Percentiles rank a stretch among this genome's conserved stretches.
phyloP scores from a whole-genome alignment of 1,140 invertebrate species.

The Scaptomyza pallida region DNA sequence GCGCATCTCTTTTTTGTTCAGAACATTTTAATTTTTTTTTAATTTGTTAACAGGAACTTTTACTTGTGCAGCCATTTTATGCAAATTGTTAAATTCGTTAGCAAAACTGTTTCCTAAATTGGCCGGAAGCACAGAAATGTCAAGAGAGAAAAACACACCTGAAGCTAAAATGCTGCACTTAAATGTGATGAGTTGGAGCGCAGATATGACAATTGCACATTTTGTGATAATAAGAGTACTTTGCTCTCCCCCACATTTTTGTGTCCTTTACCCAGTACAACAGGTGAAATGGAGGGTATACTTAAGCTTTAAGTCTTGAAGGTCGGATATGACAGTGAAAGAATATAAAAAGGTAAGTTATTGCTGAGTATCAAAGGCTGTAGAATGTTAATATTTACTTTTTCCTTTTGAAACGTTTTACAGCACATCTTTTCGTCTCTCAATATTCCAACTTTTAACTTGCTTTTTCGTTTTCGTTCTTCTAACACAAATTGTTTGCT shows the following conservation, averaged over 20 bases:
- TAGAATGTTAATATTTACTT: too few species aligned
- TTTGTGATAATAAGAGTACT: not conserved
- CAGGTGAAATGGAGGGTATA: too few species aligned
- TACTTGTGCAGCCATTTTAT: conserved; percentile 12
- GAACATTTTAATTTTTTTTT: conserved; percentile 21
- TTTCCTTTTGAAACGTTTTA: not conserved
- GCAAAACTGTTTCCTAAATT: conserved; percentile 63
- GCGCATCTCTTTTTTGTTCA: not conserved
- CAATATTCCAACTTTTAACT: not conserved
- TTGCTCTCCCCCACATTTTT: too few species aligned
- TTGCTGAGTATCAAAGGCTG: too few species aligned
- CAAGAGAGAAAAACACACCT: conserved; percentile 12
- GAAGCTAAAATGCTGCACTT: conserved; percentile 15
- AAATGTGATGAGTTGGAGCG: conserved; percentile 19
- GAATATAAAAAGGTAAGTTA: too few species aligned
- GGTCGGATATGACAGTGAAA: too few species aligned
- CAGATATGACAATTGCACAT: conserved; percentile 41
- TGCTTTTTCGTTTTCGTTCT: too few species aligned
- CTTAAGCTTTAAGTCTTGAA: too few species aligned
- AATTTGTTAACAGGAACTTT: conserved; percentile 34
- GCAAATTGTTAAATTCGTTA: conserved; percentile 61
- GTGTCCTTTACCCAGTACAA: too few species aligned
- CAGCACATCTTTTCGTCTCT: not conserved
- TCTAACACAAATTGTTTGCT: not conserved
- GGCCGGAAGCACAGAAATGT: conserved; percentile 40